Evolutionary conservation across 2,113 vertebrate genomes (phyloP).

Genomic region (western clawed frog (Xenopus tropicalis)): UCB_Xtro_10.0 CM004448.2:99563501-99564000

Average conservation of each 20-base stretch:
- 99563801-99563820: constrained; percentile 76
- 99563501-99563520: no score
- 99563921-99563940: constrained; percentile 55
- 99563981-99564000: constrained; percentile 10
- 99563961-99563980: no score
- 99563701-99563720: constrained; percentile 65
- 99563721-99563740: constrained; percentile 70
- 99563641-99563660: no score
- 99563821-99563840: constrained; percentile 83
- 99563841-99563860: constrained; percentile 82
- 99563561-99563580: no score
- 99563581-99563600: no score
- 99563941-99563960: constrained; percentile 53
- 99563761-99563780: constrained; percentile 78
- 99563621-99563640: no score
- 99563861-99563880: constrained; percentile 84
- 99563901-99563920: constrained; percentile 56
- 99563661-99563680: no score
- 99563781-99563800: constrained; percentile 69
- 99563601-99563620: no score
- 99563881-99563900: constrained; percentile 75
- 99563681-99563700: neutral
- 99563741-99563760: constrained; percentile 85
- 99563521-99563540: no score
- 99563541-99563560: no score